Base-by-base conservation (phyloP, 2,888 invertebrate genomes). In the Girardia tigrina region DNA sequence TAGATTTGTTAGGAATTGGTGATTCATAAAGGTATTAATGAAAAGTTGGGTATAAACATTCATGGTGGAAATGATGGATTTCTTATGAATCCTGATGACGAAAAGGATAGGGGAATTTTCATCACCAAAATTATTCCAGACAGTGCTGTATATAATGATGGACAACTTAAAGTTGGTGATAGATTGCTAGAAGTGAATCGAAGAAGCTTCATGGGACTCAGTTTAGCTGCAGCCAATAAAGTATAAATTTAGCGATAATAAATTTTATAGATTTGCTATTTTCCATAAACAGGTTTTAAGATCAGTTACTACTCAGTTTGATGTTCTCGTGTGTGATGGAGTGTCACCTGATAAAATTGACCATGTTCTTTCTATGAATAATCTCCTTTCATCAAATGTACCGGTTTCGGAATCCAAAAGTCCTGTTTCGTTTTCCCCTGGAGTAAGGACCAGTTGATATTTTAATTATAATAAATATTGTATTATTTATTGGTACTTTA, bases 161-260 rank as follows among this genome's bases (percentile, higher is more conserved):
- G 90, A 78, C 88, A 93, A 82, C 88, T 97, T 72, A 91, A 90
- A 89, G 90, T 92, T 79, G 97, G 97, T 79, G 91, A 93, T 90
- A 89, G 95, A 80, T 88, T 97, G 72, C 86, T 98, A 75, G 95
- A 97, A 87, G 95, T 95, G 76, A 81, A 75, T 73, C 12, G 75
- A 2, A 26, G 26, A 12, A 73, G 75, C 20, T 72, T 75, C 28
- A 74, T 75, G 23, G 75, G 75, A 2, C 56, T 56, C n/a, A 56
- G 56, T 56, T 20, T 56, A 56, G 4, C 56, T 6, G 28, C 12
- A n/a, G 71, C 71, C 28, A 56, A 56, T 56, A 56, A 56, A 56
- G 56, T 56, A 56, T 12, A 8, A 56, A 20, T 56, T 8, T 77
- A 36, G 76, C 71, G 2, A 69, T 74, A 16, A 56, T 74, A 69